A percentile compares a stretch with the other conserved stretches of the same genome.
Evolutionary conservation across 2,797 vertebrate species (phyloP).

Genomic region (Setipinna tenuifilis): DNA sequence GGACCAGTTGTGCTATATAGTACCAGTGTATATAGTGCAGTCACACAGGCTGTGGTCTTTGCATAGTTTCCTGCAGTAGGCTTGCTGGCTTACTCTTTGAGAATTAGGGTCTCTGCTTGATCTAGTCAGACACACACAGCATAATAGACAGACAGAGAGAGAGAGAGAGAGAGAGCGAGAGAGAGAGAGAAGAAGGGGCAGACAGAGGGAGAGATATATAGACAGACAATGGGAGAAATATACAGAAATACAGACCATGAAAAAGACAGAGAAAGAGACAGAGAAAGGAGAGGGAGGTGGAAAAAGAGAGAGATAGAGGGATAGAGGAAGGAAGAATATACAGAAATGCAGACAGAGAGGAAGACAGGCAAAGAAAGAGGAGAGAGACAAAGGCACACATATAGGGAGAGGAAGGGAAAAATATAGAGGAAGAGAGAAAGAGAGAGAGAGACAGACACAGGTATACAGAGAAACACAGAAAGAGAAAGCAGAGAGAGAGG

Average conservation of each 20-base stretch:
- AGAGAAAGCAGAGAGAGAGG: constrained; percentile 1
- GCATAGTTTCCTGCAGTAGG: no score
- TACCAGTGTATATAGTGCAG: not conserved
- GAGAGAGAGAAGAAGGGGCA: no score
- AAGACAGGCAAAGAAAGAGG: not conserved
- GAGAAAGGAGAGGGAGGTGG: no score
- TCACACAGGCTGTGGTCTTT: not conserved
- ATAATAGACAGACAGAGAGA: no score
- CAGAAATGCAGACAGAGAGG: not conserved
- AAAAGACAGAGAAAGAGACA: not conserved
- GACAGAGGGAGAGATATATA: no score
- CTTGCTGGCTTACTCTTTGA: no score
- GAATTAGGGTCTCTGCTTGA: no score
- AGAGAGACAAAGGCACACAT: not conserved
- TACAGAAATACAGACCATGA: not conserved
- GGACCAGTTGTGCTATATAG: not conserved
- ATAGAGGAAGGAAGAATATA: not conserved
- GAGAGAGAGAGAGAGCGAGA: no score
- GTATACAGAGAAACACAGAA: not conserved
- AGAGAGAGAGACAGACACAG: not conserved
- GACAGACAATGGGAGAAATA: no score
- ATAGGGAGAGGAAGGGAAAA: not conserved
- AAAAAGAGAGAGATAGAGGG: no score
- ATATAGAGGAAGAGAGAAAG: not conserved
- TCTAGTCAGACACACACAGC: no score